These are phyloP conservation scores for Cryptocheilus praepositus DNA, from an alignment of 2,888 invertebrate species.

Conservation along the genomic window DNA sequence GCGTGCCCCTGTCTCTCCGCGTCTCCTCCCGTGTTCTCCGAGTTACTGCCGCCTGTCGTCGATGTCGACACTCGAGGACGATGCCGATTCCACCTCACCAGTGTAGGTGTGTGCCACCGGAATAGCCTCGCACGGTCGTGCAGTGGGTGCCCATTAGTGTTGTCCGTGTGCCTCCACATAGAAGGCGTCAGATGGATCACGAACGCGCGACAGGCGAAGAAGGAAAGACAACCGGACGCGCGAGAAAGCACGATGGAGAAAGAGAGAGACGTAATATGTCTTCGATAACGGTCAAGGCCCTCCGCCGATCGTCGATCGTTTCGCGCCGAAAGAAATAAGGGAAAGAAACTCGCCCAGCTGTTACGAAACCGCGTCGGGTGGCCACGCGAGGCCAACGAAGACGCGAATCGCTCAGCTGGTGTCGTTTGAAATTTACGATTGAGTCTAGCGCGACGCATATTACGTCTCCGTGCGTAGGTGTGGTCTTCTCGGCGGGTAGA, in stretches of 20 bases:
- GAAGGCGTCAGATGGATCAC: neutral
- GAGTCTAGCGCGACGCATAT: too few species aligned
- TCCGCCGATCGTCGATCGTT: constrained; percentile 8
- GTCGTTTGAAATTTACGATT: too few species aligned
- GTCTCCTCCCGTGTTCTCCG: constrained; percentile 4
- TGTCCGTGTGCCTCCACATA: too few species aligned
- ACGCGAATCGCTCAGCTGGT: neutral
- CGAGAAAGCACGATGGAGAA: constrained; percentile 8
- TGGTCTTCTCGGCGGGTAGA: too few species aligned
- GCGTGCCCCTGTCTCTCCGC: neutral
- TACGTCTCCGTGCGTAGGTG: too few species aligned
- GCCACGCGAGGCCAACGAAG: neutral
- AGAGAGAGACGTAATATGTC: constrained; percentile 19
- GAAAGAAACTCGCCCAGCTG: constrained; percentile 8
- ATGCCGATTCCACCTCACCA: constrained; percentile 27
- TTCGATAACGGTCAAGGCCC: constrained; percentile 33
- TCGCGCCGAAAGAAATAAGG: constrained; percentile 11
- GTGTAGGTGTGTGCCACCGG: constrained; percentile 23
- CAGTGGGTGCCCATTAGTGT: constrained; percentile 10
- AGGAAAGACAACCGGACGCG: neutral
- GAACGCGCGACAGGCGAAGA: neutral
- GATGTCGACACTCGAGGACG: constrained; percentile 26
- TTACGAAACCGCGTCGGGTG: constrained; percentile 10
- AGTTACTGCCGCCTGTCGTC: constrained; percentile 7
- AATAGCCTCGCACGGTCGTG: constrained; percentile 30